These are phyloP conservation scores for Dermatophagoides farinae DNA, from an alignment of 1,140 invertebrate genomes.

Conservation along the genomic window DNA sequence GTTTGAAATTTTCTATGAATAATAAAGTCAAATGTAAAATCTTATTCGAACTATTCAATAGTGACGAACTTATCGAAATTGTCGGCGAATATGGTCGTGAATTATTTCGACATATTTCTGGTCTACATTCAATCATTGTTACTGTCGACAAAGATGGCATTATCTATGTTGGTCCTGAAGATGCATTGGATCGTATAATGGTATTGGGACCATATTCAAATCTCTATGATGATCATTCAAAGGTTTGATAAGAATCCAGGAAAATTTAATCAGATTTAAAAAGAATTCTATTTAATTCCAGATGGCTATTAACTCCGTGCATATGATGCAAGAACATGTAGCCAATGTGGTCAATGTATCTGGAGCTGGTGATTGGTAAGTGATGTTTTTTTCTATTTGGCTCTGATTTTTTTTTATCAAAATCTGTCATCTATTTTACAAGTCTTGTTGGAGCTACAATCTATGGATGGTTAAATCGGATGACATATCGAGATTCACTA, in stretches of 20 bases:
- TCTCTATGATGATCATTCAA: neutral
- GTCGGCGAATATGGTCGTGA: neutral
- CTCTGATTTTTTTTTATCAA: neutral
- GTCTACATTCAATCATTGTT: neutral
- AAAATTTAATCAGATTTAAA: neutral
- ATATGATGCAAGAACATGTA: conserved; percentile 18
- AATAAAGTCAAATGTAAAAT: neutral
- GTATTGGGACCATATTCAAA: neutral
- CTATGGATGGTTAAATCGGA: neutral
- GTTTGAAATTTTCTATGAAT: neutral
- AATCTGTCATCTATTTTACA: neutral
- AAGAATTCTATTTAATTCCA: neutral
- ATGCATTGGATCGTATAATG: neutral
- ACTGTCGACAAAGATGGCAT: conserved; percentile 18
- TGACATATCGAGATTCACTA: neutral
- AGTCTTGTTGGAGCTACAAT: conserved; percentile 4
- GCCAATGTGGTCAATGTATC: conserved; percentile 31
- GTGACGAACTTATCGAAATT: neutral
- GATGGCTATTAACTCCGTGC: neutral
- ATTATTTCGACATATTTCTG: neutral
- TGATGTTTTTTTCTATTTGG: conserved; percentile 19
- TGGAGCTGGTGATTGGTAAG: conserved; percentile 32
- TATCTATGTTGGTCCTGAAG: neutral
- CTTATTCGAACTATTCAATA: neutral
- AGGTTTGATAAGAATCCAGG: neutral